phyloP scores from a whole-genome alignment of 1,140 invertebrate species.

The Rhopalosiphum maidis region DNA sequence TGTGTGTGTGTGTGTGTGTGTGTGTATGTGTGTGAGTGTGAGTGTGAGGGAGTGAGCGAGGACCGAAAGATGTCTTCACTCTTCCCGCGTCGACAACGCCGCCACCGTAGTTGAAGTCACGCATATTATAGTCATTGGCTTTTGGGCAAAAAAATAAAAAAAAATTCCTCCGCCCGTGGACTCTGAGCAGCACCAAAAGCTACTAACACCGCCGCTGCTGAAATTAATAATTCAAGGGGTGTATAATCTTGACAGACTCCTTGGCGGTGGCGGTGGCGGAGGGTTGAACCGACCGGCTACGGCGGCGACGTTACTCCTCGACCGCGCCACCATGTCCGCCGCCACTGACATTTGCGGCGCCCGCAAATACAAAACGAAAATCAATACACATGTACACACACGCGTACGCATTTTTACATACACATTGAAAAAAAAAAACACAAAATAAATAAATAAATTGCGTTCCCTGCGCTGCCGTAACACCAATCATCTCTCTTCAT shows the following conservation, averaged over 20 bases:
- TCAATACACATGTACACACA: neutral
- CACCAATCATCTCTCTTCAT: slow-evolving; percentile 39
- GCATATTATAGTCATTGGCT: neutral
- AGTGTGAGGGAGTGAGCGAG: neutral
- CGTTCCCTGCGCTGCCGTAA: neutral
- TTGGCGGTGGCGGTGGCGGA: neutral
- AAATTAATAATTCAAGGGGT: slow-evolving; percentile 34
- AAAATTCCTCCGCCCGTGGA: neutral
- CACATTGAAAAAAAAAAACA: neutral
- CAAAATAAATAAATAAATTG: slow-evolving; percentile 14
- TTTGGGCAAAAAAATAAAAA: neutral
- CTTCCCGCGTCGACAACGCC: neutral
- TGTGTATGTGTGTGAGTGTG: neutral
- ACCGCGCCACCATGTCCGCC: neutral
- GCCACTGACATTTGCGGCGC: slow-evolving; percentile 5
- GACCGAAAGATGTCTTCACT: slow-evolving; percentile 15
- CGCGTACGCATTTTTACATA: neutral
- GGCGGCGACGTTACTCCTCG: neutral
- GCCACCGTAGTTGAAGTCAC: neutral
- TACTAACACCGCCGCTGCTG: neutral
- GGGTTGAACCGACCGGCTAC: neutral
- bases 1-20: neutral
- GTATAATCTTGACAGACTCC: slow-evolving; percentile 36
- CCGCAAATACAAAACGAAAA: slow-evolving; percentile 19
- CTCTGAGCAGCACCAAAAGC: neutral